phyloP scores from a whole-genome alignment of 2,888 invertebrate species.

The Hirtodrosophila alboralis region DNA sequence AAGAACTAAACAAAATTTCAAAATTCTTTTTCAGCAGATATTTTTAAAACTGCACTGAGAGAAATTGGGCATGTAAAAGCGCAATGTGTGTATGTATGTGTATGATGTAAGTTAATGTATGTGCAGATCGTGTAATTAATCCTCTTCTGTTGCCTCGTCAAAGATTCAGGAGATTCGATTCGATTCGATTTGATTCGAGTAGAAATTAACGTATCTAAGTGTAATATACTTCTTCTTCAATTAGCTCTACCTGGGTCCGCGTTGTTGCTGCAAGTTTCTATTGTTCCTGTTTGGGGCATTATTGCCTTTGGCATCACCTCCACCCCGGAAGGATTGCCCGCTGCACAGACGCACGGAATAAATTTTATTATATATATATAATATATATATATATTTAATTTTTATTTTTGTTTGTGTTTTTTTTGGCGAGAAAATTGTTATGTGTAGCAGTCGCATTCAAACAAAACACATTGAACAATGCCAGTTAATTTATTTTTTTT shows the following conservation, averaged over 20 bases:
- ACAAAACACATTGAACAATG: conserved; percentile 19
- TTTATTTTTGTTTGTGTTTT: conserved; percentile 8
- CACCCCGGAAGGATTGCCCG: conserved; percentile 42
- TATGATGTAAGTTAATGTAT: background rate
- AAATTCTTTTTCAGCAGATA: too few relatives aligned
- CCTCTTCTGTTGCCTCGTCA: conserved; percentile 25
- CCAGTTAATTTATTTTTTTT: conserved; percentile 1
- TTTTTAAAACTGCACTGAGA: conserved; percentile 4
- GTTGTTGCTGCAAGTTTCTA: conserved; percentile 52
- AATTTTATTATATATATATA: conserved; percentile 6
- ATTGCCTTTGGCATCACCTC: conserved; percentile 35
- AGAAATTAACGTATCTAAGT: conserved; percentile 18
- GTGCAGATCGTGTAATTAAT: conserved; percentile 16
- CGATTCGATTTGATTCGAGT: too few relatives aligned
- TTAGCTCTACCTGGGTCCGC: conserved; percentile 40
- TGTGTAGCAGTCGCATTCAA: too few relatives aligned
- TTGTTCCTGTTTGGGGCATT: conserved; percentile 47
- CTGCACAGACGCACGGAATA: conserved; percentile 42
- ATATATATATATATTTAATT: conserved; percentile 6
- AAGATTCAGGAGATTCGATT: conserved; percentile 12
- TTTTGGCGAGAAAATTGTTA: too few relatives aligned
- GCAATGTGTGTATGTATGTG: conserved; percentile 3
- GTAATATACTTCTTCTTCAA: conserved; percentile 7
- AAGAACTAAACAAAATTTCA: too few relatives aligned
- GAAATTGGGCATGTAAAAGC: conserved; percentile 1